phyloP scores from a whole-genome alignment of 2,113 vertebrate genomes.

The Atrichornis clamosus region DNA sequence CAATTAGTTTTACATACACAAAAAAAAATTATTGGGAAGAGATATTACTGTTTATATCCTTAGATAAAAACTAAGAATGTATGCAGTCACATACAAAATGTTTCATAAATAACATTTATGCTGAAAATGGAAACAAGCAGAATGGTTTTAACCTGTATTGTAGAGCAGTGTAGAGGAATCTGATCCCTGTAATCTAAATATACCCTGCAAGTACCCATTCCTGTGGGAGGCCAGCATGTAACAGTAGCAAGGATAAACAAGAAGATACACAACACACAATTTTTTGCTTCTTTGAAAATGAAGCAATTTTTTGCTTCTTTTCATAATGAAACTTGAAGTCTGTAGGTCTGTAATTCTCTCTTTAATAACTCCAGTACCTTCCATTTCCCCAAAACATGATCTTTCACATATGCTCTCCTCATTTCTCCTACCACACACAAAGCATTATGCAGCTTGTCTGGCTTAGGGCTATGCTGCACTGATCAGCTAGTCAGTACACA shows the following conservation, averaged over 20 bases:
- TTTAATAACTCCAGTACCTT: neutral
- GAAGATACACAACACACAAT: neutral
- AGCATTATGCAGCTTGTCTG: neutral
- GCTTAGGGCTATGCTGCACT: neutral
- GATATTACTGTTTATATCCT: neutral
- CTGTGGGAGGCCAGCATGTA: neutral
- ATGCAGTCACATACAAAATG: neutral
- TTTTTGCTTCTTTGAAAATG: neutral
- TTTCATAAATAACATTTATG: constrained; percentile 30
- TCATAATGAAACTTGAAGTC: neutral
- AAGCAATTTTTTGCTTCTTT: too few species aligned
- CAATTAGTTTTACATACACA: neutral
- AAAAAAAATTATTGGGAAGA: neutral
- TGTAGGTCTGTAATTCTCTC: neutral
- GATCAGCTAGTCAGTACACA: neutral
- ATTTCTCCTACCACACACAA: neutral
- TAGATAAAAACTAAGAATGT: neutral
- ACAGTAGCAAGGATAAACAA: neutral
- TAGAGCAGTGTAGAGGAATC: neutral
- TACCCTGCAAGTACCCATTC: neutral
- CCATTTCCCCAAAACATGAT: neutral
- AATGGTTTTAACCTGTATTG: neutral
- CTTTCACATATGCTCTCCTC: neutral
- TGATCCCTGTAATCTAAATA: constrained; percentile 20
- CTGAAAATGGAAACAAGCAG: constrained; percentile 33